phyloP scores from a whole-genome alignment of 2,888 invertebrate genomes.

The Sturmia bella region DNA sequence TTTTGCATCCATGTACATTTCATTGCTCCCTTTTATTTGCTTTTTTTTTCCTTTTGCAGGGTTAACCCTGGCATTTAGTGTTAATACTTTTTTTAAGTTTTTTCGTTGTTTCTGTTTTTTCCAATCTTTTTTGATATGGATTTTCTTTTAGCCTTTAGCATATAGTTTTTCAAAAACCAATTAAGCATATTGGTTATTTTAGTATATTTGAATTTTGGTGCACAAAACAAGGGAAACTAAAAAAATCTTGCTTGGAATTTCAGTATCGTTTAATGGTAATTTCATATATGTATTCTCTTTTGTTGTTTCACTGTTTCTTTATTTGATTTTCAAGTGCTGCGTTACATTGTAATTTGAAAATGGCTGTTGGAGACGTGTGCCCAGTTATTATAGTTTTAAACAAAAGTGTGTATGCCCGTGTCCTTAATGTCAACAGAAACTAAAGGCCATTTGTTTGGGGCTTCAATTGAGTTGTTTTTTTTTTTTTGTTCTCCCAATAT shows the following conservation, averaged over 20 bases:
- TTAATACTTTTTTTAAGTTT: conserved; percentile 45
- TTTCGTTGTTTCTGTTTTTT: neutral
- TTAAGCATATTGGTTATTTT: conserved; percentile 51
- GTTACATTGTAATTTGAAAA: neutral
- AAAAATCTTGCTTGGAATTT: conserved; percentile 9
- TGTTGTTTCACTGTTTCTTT: conserved; percentile 14
- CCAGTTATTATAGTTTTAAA: conserved; percentile 4
- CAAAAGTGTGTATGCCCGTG: conserved; percentile 4
- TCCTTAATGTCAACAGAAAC: conserved; percentile 44
- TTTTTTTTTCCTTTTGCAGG: conserved; percentile 20
- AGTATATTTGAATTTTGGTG: conserved; percentile 7
- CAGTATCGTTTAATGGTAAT: conserved; percentile 10
- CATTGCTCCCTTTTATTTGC: conserved; percentile 24
- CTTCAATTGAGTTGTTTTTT: conserved; percentile 40
- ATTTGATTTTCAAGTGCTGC: conserved; percentile 14
- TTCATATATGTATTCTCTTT: conserved; percentile 21
- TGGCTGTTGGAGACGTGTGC: conserved; percentile 32
- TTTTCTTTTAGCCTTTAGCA: conserved; percentile 33
- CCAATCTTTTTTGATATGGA: neutral
- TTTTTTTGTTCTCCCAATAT: neutral
- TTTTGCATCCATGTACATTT: conserved; percentile 18
- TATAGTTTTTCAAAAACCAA: conserved; percentile 63
- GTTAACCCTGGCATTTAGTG: conserved; percentile 66
- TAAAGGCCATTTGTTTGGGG: conserved; percentile 56
- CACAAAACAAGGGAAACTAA: neutral